Conservation (phyloP, 2,113 vertebrate species). For the Crypturellus undulatus region DNA sequence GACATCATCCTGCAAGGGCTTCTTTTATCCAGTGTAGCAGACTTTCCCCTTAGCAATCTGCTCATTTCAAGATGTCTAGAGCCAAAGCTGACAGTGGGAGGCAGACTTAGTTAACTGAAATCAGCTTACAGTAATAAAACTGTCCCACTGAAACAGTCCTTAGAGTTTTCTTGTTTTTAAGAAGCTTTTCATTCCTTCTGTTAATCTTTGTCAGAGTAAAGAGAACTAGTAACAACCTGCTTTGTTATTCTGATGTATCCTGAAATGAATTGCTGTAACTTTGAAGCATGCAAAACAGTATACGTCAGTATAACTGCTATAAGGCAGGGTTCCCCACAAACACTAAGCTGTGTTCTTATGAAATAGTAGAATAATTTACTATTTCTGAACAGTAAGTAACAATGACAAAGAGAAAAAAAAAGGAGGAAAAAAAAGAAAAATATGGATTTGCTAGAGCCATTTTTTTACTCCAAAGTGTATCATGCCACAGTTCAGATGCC, state of each 20-base stretch:
- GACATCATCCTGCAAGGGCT: neutral
- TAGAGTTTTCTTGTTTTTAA: neutral
- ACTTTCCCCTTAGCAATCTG: neutral
- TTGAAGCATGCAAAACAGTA: neutral
- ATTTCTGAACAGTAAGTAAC: neutral
- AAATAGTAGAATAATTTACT: neutral
- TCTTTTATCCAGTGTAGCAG: neutral
- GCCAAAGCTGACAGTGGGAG: neutral
- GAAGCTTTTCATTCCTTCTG: neutral
- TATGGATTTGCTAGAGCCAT: neutral
- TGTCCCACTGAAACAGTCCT: neutral
- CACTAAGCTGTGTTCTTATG: neutral
- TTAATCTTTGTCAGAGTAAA: neutral
- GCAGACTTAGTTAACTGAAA: neutral
- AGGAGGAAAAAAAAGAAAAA: neutral
- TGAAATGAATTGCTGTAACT: neutral
- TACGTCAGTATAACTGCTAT: accelerated
- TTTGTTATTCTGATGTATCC: neutral
- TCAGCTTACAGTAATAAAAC: neutral
- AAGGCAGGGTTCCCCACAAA: neutral
- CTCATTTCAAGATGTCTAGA: neutral
- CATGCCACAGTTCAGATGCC: neutral
- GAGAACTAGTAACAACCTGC: neutral
- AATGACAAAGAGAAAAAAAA: neutral
- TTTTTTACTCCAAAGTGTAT: neutral